Evolutionary conservation across 1,140 invertebrate species (phyloP).

Genomic region (Globodera rostochiensis): DNA sequence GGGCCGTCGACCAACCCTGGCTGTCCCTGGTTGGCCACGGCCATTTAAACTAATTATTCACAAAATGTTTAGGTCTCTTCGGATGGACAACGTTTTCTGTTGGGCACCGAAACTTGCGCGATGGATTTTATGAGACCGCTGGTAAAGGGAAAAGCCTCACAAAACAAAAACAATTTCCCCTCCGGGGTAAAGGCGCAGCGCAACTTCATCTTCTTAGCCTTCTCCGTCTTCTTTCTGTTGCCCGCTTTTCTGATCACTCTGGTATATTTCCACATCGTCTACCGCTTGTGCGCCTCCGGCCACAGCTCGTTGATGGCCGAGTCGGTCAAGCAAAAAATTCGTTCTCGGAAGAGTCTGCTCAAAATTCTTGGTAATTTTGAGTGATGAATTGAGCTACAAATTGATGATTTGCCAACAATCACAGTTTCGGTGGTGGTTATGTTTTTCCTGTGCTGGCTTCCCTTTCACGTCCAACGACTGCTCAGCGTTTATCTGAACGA

Average conservation of each 20-base stretch:
- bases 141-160: not conserved
- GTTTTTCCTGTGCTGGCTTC: constrained; percentile 90
- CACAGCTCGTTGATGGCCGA: constrained; percentile 34
- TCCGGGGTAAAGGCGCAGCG: constrained; percentile 37
- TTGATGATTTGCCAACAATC: not conserved
- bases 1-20: constrained; percentile 47
- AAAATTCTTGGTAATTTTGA: constrained; percentile 53
- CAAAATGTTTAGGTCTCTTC: constrained; percentile 36
- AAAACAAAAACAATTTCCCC: not conserved
- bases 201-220: constrained; percentile 43
- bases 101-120: constrained; percentile 55
- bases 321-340: constrained; percentile 43
- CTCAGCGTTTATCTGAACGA: constrained; percentile 67
- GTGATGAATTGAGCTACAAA: not conserved
- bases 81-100: constrained; percentile 41
- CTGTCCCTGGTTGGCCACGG: not conserved
- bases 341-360: constrained; percentile 42
- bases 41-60: not conserved
- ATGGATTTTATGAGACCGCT: constrained; percentile 44
- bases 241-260: constrained; percentile 60
- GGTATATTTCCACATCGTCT: constrained; percentile 59
- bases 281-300: constrained; percentile 40
- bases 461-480: constrained; percentile 83
- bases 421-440: constrained; percentile 85
- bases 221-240: constrained; percentile 52